Evolutionary conservation across 2,113 vertebrate species (phyloP).

Genomic region (Scopus umbretta): DNA sequence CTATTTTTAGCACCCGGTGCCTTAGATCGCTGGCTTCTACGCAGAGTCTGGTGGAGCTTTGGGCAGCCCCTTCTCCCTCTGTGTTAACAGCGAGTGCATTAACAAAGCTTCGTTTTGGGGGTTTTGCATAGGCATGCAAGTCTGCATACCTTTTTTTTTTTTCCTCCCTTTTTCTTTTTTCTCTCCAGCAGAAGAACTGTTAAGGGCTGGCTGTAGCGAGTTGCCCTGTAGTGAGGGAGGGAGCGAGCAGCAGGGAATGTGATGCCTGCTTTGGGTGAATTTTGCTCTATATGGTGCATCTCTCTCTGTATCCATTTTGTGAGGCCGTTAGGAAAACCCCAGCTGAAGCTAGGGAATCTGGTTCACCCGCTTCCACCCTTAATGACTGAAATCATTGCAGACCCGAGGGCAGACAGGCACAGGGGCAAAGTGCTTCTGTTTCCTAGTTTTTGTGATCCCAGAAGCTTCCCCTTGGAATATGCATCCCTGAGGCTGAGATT

Average conservation of each 20-base stretch:
- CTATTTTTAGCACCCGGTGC: neutral
- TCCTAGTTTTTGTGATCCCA: neutral
- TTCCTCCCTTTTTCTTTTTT: no score
- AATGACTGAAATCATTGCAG: no score
- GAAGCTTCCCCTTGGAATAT: neutral
- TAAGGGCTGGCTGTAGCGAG: neutral
- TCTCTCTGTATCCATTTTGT: no score
- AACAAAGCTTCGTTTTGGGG: neutral
- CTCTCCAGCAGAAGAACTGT: neutral
- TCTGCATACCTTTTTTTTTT: no score
- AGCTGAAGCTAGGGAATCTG: neutral
- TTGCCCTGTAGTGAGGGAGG: neutral
- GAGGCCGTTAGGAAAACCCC: neutral
- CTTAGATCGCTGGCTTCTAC: neutral
- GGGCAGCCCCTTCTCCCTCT: neutral
- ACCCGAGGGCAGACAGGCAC: neutral
- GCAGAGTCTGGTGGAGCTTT: neutral
- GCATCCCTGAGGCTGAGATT: neutral
- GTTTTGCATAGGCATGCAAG: neutral
- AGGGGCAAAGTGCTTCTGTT: neutral
- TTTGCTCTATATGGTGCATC: neutral
- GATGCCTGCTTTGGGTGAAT: neutral
- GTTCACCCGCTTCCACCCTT: neutral
- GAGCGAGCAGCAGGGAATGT: neutral
- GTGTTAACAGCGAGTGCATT: neutral